Evolutionary conservation across 2,888 invertebrate genomes (phyloP), one percentile per base, ranked within the genome.

Genomic region (Hemicrepidius hirtus): DNA sequence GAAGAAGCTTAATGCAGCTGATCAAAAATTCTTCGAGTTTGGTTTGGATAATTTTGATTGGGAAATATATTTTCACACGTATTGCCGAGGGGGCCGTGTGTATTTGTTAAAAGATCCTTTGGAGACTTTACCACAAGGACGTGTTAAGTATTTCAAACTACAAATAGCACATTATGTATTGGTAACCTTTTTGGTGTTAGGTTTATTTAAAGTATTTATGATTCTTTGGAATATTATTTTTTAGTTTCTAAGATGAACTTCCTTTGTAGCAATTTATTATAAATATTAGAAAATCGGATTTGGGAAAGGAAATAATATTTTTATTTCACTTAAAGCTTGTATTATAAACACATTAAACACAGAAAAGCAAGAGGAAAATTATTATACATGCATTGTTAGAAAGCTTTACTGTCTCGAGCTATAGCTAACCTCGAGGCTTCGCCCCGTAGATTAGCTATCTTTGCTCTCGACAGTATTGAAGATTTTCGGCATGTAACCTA

Each of bases 101-200:
- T 94, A 92, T 83, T 85, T 96, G 66, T 90, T 94, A 78, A 95
- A 95, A 82, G 95, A 97, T 75, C 90, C 91, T 76, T 89, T 92
- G n/a, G 89, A 89, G 65, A 91, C 91, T 0, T 84, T 94, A 62
- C 89, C 91, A 6, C 86, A 88, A 6, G 92, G 92, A 76, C 89
- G 89, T 76, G 91, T 90, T 85, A 91, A 87, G 81, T 84, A 78
- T 63, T 5, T 3, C 53, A 86, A 84, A 59, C 67, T 85, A 7
- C 73, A 63, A 63, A 28, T 80, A 6, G 78, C 76, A 12, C 85
- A 86, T 69, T 83, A 83, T 37, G 75, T 9, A 9, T 20, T 72
- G 4, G 21, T 65, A 1, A 24, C 24, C 5, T 3, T 50, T 0
- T n/a, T 50, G 21, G 4, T 21, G 24, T 13, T 50, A 12, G 21